A percentile compares a stretch with the other conserved stretches of the same genome.
These are phyloP conservation scores for Metallyticus violacea DNA, from an alignment of 2,888 invertebrate species.

Conservation along the genomic window DNA sequence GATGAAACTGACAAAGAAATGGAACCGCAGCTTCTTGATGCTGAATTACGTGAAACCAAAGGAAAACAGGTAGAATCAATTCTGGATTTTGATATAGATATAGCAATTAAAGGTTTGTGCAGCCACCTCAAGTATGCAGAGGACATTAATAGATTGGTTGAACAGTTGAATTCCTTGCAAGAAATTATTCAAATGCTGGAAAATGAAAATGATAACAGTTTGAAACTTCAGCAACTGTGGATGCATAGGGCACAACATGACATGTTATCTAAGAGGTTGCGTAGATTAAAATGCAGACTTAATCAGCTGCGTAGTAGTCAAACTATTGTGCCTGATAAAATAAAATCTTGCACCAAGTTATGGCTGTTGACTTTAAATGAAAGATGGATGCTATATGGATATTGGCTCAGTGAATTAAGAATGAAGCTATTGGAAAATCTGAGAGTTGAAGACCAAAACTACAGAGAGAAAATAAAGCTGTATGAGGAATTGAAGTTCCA, in stretches of 20 bases:
- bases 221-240: neutral
- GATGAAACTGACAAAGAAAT: neutral
- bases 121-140: neutral
- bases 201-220: neutral
- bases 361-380: neutral
- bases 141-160: neutral
- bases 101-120: neutral
- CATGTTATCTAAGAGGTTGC: neutral
- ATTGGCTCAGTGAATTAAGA: neutral
- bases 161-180: neutral
- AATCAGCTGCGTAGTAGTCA: neutral
- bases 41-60: neutral
- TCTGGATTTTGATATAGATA: neutral
- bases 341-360: neutral
- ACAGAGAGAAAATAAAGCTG: constrained; percentile 41
- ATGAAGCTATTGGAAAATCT: neutral
- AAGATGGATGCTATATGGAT: neutral
- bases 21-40: neutral
- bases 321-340: neutral
- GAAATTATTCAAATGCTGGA: neutral
- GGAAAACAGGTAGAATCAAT: neutral
- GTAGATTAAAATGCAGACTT: neutral
- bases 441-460: neutral
- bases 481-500: constrained; percentile 54
- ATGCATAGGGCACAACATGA: neutral